Conservation (phyloP, 2,888 invertebrate species). For the Tipula unca region DNA sequence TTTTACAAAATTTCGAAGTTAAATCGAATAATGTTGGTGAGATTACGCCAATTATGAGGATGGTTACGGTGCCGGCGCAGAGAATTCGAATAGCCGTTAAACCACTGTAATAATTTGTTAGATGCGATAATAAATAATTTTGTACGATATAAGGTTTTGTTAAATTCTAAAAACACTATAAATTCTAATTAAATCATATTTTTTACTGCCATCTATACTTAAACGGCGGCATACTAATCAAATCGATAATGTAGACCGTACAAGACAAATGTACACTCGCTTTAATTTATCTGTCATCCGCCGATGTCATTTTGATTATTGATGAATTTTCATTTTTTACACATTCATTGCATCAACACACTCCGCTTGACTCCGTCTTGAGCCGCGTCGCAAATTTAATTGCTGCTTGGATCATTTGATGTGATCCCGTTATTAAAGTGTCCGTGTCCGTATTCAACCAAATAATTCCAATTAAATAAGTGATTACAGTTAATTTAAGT, state of each 20-base stretch:
- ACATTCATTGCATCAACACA: not conserved
- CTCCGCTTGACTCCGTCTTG: not conserved
- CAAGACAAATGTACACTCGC: not conserved
- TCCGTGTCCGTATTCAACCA: no score
- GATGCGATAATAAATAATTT: not conserved
- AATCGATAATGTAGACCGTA: not conserved
- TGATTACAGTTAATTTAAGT: not conserved
- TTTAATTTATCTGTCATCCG: not conserved
- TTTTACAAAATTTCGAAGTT: conserved; percentile 46
- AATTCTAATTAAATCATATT: no score
- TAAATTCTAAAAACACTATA: no score
- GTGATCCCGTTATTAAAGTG: not conserved
- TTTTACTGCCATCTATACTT: not conserved
- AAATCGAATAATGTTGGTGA: conserved; percentile 45
- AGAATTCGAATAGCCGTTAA: not conserved
- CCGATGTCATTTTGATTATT: not conserved
- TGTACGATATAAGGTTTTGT: not conserved
- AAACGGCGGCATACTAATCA: not conserved
- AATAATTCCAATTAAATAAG: not conserved
- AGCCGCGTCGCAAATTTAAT: not conserved
- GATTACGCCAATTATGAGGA: conserved; percentile 48
- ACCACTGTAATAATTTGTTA: not conserved
- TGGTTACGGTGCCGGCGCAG: conserved; percentile 50
- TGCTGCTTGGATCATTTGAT: not conserved
- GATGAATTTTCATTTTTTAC: not conserved